These are phyloP conservation scores for Cinclus mexicanus DNA, from an alignment of 2,113 vertebrate genomes.

Conservation along the genomic window DNA sequence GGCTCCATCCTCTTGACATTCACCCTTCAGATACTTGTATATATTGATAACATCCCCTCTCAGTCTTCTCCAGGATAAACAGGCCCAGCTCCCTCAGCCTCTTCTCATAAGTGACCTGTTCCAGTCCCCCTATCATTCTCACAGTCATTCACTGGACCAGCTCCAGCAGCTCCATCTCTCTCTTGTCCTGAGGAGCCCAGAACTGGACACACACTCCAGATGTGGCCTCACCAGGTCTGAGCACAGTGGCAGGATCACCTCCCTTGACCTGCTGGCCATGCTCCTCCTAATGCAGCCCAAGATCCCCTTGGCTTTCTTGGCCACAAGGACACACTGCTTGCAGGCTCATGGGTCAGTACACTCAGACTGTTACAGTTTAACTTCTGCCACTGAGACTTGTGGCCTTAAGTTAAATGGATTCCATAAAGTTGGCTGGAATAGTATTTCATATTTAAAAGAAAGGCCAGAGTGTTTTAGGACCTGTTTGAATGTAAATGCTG, in stretches of 20 bases:
- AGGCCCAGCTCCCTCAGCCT: neutral
- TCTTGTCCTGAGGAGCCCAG: neutral
- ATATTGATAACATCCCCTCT: neutral
- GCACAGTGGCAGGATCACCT: neutral
- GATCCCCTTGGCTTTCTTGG: neutral
- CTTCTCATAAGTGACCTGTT: neutral
- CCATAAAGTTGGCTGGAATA: neutral
- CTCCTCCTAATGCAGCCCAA: neutral
- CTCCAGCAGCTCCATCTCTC: neutral
- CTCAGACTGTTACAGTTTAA: neutral
- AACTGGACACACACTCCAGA: neutral
- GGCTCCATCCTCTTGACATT: neutral
- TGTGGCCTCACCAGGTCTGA: neutral
- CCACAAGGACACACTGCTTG: neutral
- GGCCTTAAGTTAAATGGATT: neutral
- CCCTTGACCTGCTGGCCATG: neutral
- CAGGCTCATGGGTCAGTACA: neutral
- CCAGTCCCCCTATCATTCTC: too few species aligned
- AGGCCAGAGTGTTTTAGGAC: neutral
- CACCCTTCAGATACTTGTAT: neutral
- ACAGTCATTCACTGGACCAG: too few species aligned
- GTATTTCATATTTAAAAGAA: neutral
- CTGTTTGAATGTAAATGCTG: neutral
- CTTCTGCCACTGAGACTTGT: neutral
- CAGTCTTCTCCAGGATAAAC: neutral